Evolutionary conservation across 2,797 vertebrate species (phyloP).

Genomic region (Microctenopoma lineatum): DNA sequence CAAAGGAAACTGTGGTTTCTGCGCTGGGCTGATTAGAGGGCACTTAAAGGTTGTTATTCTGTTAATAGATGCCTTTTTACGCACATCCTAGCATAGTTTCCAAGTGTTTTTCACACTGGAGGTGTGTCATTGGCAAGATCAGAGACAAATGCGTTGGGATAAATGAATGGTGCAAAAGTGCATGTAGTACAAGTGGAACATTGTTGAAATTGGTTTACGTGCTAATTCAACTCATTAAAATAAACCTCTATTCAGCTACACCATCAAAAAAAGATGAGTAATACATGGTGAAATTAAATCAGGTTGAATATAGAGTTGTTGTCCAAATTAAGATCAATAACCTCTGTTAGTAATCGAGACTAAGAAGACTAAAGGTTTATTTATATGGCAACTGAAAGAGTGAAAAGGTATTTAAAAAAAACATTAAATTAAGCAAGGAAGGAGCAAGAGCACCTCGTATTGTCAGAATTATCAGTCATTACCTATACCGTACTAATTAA

Average conservation of each 20-base stretch:
- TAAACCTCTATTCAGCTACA: not conserved
- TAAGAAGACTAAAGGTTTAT: too few species aligned
- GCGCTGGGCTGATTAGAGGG: conserved; percentile 48
- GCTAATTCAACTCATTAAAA: not conserved
- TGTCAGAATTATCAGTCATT: too few species aligned
- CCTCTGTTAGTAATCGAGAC: too few species aligned
- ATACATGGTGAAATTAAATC: too few species aligned
- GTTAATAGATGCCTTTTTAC: conserved; percentile 8
- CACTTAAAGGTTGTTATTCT: conserved; percentile 8
- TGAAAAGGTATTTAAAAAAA: too few species aligned
- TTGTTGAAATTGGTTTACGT: not conserved
- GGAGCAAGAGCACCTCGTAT: too few species aligned
- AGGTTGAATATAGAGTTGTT: too few species aligned
- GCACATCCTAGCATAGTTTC: not conserved
- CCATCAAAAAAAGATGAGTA: not conserved
- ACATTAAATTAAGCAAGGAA: too few species aligned
- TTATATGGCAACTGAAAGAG: too few species aligned
- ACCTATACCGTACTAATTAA: not conserved
- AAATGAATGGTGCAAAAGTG: not conserved
- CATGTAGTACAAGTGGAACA: not conserved
- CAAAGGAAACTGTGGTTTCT: conserved; percentile 57
- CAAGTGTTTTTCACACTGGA: conserved; percentile 1
- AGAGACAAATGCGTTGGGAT: not conserved
- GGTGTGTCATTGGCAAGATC: conserved; percentile 7
- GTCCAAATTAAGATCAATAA: too few species aligned